A percentile compares a stretch with the other conserved stretches of the same genome.
These are phyloP conservation scores for Montifringilla adamsi DNA, from an alignment of 2,113 vertebrate species.

Conservation along the genomic window DNA sequence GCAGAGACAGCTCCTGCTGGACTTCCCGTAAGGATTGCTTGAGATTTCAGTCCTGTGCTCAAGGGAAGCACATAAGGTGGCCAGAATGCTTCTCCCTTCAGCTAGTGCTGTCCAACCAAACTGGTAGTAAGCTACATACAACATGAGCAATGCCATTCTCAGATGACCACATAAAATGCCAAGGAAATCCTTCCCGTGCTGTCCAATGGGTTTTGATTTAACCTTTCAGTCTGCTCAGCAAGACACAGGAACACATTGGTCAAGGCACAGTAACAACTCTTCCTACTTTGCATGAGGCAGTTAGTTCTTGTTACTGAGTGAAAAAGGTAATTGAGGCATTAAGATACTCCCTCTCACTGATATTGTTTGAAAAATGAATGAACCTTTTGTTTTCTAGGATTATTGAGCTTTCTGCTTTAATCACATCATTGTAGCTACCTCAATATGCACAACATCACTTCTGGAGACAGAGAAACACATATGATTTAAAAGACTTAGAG, in stretches of 20 bases:
- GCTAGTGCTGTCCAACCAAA: not conserved
- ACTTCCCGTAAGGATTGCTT: not conserved
- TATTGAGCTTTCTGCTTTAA: constrained; percentile 32
- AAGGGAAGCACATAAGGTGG: not conserved
- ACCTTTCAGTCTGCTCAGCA: not conserved
- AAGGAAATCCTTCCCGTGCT: not conserved
- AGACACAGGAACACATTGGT: not conserved
- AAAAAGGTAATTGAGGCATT: not conserved
- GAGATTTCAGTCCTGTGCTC: not conserved
- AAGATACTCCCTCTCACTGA: not conserved
- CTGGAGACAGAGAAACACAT: not conserved
- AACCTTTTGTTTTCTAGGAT: not conserved
- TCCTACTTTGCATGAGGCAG: not conserved
- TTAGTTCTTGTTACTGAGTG: not conserved
- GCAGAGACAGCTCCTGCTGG: not conserved
- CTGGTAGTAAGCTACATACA: not conserved
- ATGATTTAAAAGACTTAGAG: constrained; percentile 42
- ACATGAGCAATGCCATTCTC: not conserved
- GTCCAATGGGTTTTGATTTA: not conserved
- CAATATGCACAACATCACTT: not conserved
- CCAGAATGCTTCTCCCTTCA: not conserved
- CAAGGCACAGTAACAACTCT: not conserved
- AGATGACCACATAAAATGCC: not conserved
- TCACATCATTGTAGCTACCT: not conserved
- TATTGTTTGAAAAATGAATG: not conserved